Evolutionary conservation across 1,140 invertebrate genomes (phyloP).

Genomic region (Linepithema humile): DNA sequence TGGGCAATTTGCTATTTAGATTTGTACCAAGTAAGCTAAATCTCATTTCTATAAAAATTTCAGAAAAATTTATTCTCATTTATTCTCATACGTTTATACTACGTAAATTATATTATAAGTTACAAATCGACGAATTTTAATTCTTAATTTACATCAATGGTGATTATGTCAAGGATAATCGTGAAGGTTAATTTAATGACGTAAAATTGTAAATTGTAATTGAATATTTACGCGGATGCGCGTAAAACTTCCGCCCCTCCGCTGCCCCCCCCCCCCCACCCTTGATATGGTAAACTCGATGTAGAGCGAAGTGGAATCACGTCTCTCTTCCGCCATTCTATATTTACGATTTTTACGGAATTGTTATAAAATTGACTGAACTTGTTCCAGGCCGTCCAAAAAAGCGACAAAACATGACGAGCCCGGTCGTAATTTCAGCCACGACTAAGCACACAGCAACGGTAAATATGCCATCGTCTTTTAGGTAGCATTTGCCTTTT

Average conservation of each 20-base stretch:
- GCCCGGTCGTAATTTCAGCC: conserved; percentile 90
- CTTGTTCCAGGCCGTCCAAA: conserved; percentile 67
- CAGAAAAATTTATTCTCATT: too few relatives aligned
- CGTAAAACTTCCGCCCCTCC: not conserved
- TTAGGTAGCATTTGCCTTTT: conserved; percentile 6
- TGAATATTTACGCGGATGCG: conserved; percentile 14
- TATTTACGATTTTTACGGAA: conserved; percentile 64
- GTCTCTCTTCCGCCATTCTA: conserved; percentile 28
- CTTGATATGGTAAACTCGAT: conserved; percentile 36
- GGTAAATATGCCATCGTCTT: conserved; percentile 80
- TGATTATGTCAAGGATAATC: too few relatives aligned
- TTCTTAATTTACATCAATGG: too few relatives aligned
- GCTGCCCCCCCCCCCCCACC: not conserved
- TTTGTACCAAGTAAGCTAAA: not conserved
- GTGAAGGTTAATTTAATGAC: not conserved
- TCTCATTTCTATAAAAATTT: too few relatives aligned
- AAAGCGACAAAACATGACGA: conserved; percentile 83
- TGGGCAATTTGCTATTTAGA: conserved; percentile 28
- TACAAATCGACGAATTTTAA: too few relatives aligned
- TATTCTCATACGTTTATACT: too few relatives aligned
- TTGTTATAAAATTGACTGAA: conserved; percentile 54
- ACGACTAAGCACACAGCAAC: conserved; percentile 92
- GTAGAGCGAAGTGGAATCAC: conserved; percentile 23
- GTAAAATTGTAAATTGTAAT: not conserved
- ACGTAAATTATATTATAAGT: too few relatives aligned